These are phyloP conservation scores for Ceratina australensis DNA, from an alignment of 1,140 invertebrate genomes.

Conservation along the genomic window DNA sequence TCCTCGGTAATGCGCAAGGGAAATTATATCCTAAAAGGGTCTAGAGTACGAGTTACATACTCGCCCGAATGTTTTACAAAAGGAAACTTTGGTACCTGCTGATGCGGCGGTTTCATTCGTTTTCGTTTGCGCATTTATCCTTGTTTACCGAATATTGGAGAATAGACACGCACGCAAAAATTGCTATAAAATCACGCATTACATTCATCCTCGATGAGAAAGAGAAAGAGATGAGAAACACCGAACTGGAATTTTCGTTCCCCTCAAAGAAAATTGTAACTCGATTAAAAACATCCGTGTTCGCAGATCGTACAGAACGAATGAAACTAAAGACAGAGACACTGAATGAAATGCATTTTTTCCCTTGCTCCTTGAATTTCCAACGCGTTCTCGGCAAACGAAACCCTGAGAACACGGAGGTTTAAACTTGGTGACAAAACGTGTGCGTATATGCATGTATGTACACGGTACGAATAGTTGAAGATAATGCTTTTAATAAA, in stretches of 20 bases:
- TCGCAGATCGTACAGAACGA: background rate
- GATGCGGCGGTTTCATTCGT: slow-evolving; percentile 11
- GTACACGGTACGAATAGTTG: slow-evolving; percentile 47
- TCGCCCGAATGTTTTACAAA: slow-evolving; percentile 22
- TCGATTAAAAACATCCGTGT: slow-evolving; percentile 20
- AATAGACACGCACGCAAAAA: slow-evolving; percentile 44
- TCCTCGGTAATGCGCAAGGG: background rate
- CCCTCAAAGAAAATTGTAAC: background rate
- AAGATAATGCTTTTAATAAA: slow-evolving; percentile 58
- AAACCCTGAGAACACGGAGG: slow-evolving; percentile 36
- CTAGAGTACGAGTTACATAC: background rate
- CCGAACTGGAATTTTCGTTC: slow-evolving; percentile 34
- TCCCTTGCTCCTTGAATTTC: slow-evolving; percentile 3
- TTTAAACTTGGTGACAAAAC: slow-evolving; percentile 36
- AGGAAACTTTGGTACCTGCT: slow-evolving; percentile 41
- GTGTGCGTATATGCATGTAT: slow-evolving; percentile 42
- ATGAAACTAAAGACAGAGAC: background rate
- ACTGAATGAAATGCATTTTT: background rate
- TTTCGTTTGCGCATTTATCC: slow-evolving; percentile 20
- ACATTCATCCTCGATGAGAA: slow-evolving; percentile 51
- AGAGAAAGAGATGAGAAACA: slow-evolving; percentile 21
- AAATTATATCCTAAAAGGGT: slow-evolving; percentile 8
- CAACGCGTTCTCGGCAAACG: slow-evolving; percentile 5
- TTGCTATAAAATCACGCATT: slow-evolving; percentile 53
- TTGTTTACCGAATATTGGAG: slow-evolving; percentile 23